A percentile compares a stretch with the other conserved stretches of the same genome.
phyloP scores from a whole-genome alignment of 2,113 vertebrate genomes.

The Sorex fumeus region DNA sequence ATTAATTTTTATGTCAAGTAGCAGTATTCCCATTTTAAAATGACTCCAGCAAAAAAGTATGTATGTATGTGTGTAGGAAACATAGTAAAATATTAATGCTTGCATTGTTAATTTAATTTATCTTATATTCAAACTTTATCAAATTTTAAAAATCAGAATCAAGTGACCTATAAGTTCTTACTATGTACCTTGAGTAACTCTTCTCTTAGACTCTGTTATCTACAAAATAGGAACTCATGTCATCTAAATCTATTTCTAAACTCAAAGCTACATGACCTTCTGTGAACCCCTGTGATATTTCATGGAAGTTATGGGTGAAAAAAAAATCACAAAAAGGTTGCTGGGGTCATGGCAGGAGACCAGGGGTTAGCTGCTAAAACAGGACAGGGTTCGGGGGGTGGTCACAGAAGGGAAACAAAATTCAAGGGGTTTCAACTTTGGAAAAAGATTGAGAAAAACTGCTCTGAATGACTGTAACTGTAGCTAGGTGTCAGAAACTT shows the following conservation, averaged over 20 bases:
- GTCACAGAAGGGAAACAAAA: too few relatives aligned
- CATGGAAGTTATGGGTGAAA: neutral
- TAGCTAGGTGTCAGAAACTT: neutral
- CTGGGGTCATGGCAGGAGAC: too few relatives aligned
- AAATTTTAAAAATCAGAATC: conserved; percentile 21
- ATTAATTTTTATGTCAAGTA: conserved; percentile 20
- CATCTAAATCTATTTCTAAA: neutral
- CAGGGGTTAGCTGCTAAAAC: too few relatives aligned
- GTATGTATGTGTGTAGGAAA: neutral
- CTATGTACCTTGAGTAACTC: neutral
- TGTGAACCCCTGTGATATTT: neutral
- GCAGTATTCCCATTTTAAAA: conserved; percentile 41
- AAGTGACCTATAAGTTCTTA: neutral
- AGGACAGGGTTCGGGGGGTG: too few relatives aligned
- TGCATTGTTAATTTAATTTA: neutral
- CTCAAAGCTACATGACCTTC: too few relatives aligned
- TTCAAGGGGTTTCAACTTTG: too few relatives aligned
- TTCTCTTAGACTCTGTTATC: neutral
- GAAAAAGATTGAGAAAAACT: too few relatives aligned
- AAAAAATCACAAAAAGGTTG: too few relatives aligned
- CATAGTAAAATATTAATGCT: conserved; percentile 33
- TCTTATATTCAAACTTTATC: conserved; percentile 30
- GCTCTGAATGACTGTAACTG: neutral
- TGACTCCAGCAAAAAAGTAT: neutral
- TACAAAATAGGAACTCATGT: neutral